Conservation (phyloP, 2,113 vertebrate species). For the Semicossyphus pulcher region DNA sequence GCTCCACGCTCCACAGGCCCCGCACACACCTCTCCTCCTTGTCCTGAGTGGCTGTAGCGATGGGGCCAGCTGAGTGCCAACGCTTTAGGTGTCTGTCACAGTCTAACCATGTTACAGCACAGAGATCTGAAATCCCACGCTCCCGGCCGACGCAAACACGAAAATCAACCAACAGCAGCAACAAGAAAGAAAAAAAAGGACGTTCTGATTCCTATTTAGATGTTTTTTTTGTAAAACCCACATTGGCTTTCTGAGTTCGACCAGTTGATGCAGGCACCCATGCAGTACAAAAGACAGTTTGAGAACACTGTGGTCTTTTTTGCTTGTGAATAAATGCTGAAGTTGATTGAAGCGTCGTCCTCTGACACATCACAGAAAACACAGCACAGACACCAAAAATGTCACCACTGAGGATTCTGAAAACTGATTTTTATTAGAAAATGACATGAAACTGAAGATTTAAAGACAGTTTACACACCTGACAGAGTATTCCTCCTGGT, state of each 20-base stretch:
- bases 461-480: constrained; percentile 39
- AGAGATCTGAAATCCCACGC: constrained; percentile 37
- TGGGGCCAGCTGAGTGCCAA: constrained; percentile 47
- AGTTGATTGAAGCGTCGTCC: constrained; percentile 45
- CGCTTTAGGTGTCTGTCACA: constrained; percentile 39
- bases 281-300: constrained; percentile 51
- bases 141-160: constrained; percentile 28
- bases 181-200: constrained; percentile 35
- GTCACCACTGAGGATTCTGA: constrained; percentile 35
- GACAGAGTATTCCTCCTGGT: constrained; percentile 22
- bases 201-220: constrained; percentile 48
- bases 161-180: neutral
- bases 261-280: constrained; percentile 45
- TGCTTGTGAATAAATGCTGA: constrained; percentile 81
- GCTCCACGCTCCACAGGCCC: constrained; percentile 48
- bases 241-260: constrained; percentile 60
- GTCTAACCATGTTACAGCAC: constrained; percentile 45
- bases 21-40: constrained; percentile 20
- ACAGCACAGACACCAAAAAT: neutral
- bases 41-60: constrained; percentile 45
- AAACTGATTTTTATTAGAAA: constrained; percentile 76
- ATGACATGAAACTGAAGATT: constrained; percentile 50
- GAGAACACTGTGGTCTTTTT: constrained; percentile 59
- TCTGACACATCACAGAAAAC: constrained; percentile 6
- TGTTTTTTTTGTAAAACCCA: constrained; percentile 62